Base-by-base conservation (phyloP, 2,797 vertebrate species). In the Rousettus madagascariensis region DNA sequence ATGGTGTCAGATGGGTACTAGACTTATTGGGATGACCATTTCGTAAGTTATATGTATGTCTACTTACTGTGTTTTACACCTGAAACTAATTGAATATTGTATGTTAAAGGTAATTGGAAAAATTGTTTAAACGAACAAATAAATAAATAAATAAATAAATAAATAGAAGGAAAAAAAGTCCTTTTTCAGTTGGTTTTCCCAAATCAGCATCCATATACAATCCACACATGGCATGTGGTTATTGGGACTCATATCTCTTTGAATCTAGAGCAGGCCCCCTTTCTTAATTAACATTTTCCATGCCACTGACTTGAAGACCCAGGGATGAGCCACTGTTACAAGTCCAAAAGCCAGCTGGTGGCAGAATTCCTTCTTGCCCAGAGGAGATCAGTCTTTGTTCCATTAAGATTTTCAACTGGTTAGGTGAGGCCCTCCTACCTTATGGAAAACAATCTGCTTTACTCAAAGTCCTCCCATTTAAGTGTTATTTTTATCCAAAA, bases 251-350 rank as follows among this genome's bases (percentile, higher is more conserved):
- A 12, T 0, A 17, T 83, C 79, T 83, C 46, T 55, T 66, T 78
- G 74, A 33, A 71, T 79, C 26, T 82, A 51, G 24, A 91, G 33
- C n/a, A 8, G 59, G 43, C 3, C 59, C 43, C 10, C 33, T 95
- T 90, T 38, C 71, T 93, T 91, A 89, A 75, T 91, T 85, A 88
- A 26, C 28, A 57, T 30, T 71, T 95, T 80, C 69, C 38, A 94
- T 53, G 68, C 24, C 33, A 36, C 49, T 59, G 19, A 94, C 24
- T 78, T 93, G 30, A 16, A 53, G 69, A 93, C 57, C 8, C 77
- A 71, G 5, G 16, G n/a, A 78, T 69, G 38, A 80, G 28, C 16
- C 77, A 28, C 51, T 28, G 38, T 28, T 80, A 30, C 13, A 77
- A 77, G 20, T 57, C 46, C 38, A 30, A 83, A 77, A 6, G 46